Evolutionary conservation across 2,113 vertebrate genomes (phyloP), one percentile per base, ranked within the genome.

Genomic region (Notarius quadriscutis): DNA sequence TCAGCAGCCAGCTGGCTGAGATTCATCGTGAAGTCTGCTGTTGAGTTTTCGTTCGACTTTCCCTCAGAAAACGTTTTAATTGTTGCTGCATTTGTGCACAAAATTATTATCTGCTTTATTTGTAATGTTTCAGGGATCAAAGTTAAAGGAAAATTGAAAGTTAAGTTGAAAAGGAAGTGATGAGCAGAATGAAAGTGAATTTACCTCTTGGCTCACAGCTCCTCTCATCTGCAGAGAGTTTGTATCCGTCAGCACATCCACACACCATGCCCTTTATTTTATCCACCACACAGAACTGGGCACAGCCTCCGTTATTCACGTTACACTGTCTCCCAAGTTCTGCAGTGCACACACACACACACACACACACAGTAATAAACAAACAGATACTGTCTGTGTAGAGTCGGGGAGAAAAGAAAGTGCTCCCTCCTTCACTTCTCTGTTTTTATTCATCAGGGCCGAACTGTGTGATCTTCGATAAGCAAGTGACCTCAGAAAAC

Each of bases 301-400:
- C 94, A 89, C 98, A 99, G 11, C 95, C 96, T 17, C 97, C 98
- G 0, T 99, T 99, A 91, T 96, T 94, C 55, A 94, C 74, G 0
- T 63, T 86, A 90, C 96, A 96, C 88, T 92, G 93, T 69, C 92
- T 93, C 41, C n/a, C n/a, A 55, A 94, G 75, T 87, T 97, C 97
- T 98, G 93, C 7, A 75, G 63, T 79, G 74, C 41, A 58, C 15
- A 69, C 50, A 79, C 53, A 27, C 34, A 83, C 51, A 41, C 41
- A 58, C 15, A 69, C 50, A 79, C 53, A 27, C 34, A 83, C 51
- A 41, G 2, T 4, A 4, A 41, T 4, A 41, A 41, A 41, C 4
- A 41, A 41, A 41, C 41, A 4, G 41, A 41, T 4, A 41, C 3
- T 41, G 41, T 4, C 41, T 41, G 41, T 41, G 41, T 41, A 41